phyloP scores from a whole-genome alignment of 2,888 invertebrate species.

The Temnothorax unifasciatus region DNA sequence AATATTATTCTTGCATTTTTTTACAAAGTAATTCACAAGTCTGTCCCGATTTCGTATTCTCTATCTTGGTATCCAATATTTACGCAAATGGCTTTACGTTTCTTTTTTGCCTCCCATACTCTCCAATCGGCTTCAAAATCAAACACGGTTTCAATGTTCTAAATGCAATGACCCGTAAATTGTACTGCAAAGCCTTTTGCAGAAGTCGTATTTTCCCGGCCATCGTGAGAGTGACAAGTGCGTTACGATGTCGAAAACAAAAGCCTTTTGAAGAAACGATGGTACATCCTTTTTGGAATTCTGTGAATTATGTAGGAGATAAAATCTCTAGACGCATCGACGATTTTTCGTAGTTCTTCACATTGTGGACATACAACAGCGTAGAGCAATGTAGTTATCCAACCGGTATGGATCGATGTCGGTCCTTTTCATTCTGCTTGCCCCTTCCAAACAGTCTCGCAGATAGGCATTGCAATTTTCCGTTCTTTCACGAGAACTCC shows the following conservation, averaged over 20 bases:
- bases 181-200: slow-evolving; percentile 37
- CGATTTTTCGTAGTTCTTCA: slow-evolving; percentile 13
- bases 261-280: slow-evolving; percentile 21
- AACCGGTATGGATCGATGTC: slow-evolving; percentile 13
- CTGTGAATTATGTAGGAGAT: not conserved
- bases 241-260: slow-evolving; percentile 42
- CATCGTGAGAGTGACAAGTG: not conserved
- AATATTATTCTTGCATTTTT: not conserved
- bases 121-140: slow-evolving; percentile 1
- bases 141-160: slow-evolving; percentile 4
- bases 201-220: slow-evolving; percentile 15
- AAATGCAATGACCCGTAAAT: slow-evolving; percentile 35
- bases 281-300: slow-evolving; percentile 1
- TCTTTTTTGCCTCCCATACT: not conserved
- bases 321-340: not conserved
- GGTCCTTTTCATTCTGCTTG: slow-evolving; percentile 8
- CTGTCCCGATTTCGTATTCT: slow-evolving; percentile 8
- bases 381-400: slow-evolving; percentile 8
- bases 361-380: not conserved
- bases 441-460: not conserved
- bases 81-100: not conserved
- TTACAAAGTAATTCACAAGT: not conserved
- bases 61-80: not conserved
- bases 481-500: slow-evolving; percentile 1
- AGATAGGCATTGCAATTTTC: slow-evolving; percentile 40